Evolutionary conservation across 2,888 invertebrate species (phyloP).

Genomic region (Heliconius hortense): DNA sequence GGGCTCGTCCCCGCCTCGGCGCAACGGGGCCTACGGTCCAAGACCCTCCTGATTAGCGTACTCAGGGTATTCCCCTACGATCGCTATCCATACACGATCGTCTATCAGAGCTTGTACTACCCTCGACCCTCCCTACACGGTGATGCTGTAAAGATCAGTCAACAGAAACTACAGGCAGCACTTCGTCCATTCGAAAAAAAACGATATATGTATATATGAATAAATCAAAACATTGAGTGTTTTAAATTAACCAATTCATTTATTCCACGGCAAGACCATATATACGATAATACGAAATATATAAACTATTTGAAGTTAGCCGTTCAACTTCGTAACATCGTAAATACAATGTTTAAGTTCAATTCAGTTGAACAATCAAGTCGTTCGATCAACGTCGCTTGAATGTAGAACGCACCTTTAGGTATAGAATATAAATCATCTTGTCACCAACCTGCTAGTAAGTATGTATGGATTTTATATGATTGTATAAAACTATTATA

Average conservation of each 20-base stretch:
- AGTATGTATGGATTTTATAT: slow-evolving; percentile 3
- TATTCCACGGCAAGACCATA: not conserved
- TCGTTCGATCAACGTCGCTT: slow-evolving; percentile 26
- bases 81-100: too few relatives aligned
- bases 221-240: too few relatives aligned
- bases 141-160: too few relatives aligned
- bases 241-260: not conserved
- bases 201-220: too few relatives aligned
- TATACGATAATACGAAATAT: not conserved
- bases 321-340: slow-evolving; percentile 20
- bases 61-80: too few relatives aligned
- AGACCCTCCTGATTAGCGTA: too few relatives aligned
- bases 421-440: slow-evolving; percentile 20
- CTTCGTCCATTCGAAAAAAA: too few relatives aligned
- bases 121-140: too few relatives aligned
- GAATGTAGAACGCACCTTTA: slow-evolving; percentile 20
- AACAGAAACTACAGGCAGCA: too few relatives aligned
- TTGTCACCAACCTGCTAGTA: slow-evolving; percentile 10
- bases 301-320: slow-evolving; percentile 4
- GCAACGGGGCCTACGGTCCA: too few relatives aligned
- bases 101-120: too few relatives aligned
- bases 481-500: not conserved
- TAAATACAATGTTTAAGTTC: slow-evolving; percentile 25
- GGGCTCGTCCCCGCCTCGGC: too few relatives aligned
- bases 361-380: slow-evolving; percentile 24